Conservation (phyloP, 2,797 vertebrate genomes). For the Todus mexicanus region DNA sequence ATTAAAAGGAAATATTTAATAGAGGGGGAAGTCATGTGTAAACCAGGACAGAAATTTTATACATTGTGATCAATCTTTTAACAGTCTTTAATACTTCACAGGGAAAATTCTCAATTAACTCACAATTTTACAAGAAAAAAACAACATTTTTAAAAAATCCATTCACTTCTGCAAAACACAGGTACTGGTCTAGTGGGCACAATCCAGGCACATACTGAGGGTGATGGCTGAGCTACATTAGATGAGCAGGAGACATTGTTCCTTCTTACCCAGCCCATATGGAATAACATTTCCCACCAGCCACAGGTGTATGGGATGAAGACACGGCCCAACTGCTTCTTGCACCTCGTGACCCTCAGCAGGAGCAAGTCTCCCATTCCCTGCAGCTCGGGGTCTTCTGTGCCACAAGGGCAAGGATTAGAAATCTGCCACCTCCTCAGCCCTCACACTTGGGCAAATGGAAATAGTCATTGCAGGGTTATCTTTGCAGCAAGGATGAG, state of each 20-base stretch:
- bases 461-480: not conserved
- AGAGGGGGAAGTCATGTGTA: conserved; percentile 47
- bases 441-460: not conserved
- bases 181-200: not conserved
- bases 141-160: no score
- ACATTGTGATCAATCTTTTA: conserved; percentile 47
- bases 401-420: not conserved
- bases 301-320: not conserved
- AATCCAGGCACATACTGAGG: accelerated
- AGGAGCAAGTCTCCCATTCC: not conserved
- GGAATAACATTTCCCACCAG: not conserved
- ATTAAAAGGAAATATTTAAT: conserved; percentile 56
- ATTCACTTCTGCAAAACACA: not conserved
- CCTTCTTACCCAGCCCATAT: not conserved
- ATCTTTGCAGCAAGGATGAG: not conserved
- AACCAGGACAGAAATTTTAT: conserved; percentile 47
- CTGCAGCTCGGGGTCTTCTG: not conserved
- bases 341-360: not conserved
- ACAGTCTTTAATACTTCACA: not conserved
- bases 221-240: not conserved
- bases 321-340: not conserved
- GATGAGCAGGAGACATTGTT: not conserved
- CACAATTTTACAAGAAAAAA: not conserved
- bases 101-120: conserved; percentile 11
- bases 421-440: not conserved